A percentile compares a stretch with the other conserved stretches of the same genome.
Evolutionary conservation across 2,113 vertebrate species (phyloP).

Genomic region (Tragelaphus imberbis): DNA sequence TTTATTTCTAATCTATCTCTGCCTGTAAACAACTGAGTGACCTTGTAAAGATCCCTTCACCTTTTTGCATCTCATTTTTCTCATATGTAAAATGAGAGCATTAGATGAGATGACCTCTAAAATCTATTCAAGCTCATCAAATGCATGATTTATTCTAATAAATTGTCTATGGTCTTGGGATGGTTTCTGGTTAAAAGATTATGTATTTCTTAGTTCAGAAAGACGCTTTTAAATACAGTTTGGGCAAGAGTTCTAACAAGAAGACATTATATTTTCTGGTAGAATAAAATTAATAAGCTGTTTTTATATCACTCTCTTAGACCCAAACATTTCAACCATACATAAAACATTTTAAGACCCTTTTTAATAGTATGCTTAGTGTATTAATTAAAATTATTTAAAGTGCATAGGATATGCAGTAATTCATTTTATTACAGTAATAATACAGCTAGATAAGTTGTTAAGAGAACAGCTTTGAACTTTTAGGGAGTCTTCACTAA

Average conservation of each 20-base stretch:
- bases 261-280: background rate
- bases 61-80: background rate
- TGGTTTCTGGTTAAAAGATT: background rate
- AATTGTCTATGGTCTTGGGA: background rate
- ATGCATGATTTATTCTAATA: background rate
- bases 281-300: background rate
- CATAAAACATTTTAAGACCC: background rate
- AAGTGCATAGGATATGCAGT: background rate
- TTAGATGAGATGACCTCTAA: background rate
- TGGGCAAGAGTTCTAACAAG: background rate
- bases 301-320: background rate
- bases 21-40: background rate
- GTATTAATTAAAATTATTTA: background rate
- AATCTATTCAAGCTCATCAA: background rate
- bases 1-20: background rate
- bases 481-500: background rate
- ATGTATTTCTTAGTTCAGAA: background rate
- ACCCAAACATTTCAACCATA: background rate
- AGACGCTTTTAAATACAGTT: background rate
- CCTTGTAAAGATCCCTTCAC: background rate
- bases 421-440: background rate
- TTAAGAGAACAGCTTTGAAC: background rate
- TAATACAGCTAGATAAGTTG: background rate
- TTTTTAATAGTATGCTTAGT: background rate
- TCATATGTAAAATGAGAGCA: background rate